Conservation (phyloP, 2,113 vertebrate species). For the Callipepla squamata region DNA sequence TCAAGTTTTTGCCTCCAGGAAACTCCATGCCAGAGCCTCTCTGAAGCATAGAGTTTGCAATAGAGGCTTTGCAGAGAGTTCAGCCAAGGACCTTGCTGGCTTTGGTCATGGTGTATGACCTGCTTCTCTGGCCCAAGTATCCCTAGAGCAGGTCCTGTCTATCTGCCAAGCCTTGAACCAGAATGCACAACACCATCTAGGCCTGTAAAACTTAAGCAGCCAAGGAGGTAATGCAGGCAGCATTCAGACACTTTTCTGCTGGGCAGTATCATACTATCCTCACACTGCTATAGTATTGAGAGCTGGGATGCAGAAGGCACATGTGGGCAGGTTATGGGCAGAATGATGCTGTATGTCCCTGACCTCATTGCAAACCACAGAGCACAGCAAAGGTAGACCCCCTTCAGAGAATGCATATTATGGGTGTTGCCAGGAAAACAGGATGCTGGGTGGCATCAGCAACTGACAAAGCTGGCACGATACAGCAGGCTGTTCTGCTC, state of each 20-base stretch:
- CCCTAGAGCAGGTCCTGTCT: neutral
- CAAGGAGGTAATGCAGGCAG: neutral
- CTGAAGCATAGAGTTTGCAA: constrained; percentile 3
- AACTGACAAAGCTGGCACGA: neutral
- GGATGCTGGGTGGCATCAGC: neutral
- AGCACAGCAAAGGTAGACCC: neutral
- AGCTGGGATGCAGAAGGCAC: neutral
- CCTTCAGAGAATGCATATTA: neutral
- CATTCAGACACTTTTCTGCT: neutral
- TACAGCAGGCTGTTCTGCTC: neutral
- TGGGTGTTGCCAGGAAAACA: neutral
- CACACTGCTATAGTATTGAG: accelerated
- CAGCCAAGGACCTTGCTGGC: neutral
- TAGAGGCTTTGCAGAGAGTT: neutral
- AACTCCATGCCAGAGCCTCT: neutral
- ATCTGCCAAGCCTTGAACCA: neutral
- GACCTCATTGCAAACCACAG: neutral
- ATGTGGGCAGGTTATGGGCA: neutral
- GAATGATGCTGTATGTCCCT: neutral
- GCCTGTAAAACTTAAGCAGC: neutral
- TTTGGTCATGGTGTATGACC: neutral
- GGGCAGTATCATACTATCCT: accelerated
- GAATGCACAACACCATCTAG: neutral
- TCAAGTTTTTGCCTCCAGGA: constrained; percentile 2
- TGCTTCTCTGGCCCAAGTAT: neutral